Evolutionary conservation across 2,113 vertebrate species (phyloP).

Genomic region (Nycticebus coucang): DNA sequence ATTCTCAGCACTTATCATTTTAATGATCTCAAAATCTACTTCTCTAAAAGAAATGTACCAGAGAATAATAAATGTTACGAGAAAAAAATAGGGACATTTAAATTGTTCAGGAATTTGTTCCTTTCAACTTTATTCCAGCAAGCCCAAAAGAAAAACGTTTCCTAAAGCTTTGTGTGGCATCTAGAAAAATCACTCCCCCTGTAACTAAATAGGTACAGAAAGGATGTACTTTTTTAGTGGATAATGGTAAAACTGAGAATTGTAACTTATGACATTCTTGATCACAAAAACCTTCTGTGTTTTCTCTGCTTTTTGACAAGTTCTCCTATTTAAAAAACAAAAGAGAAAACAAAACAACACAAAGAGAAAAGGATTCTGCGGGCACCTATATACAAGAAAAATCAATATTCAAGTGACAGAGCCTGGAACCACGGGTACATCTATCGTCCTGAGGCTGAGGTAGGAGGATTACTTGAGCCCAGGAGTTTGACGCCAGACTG

Average conservation of each 20-base stretch:
- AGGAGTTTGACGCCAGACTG: not conserved
- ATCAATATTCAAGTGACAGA: not conserved
- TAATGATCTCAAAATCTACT: slow-evolving; percentile 31
- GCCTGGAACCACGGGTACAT: not conserved
- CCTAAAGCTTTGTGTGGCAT: not conserved
- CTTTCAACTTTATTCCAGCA: slow-evolving; percentile 64
- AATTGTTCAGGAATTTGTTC: slow-evolving; percentile 61
- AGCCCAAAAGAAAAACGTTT: slow-evolving; percentile 12
- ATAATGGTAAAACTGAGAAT: slow-evolving; percentile 51
- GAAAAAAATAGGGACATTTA: slow-evolving; percentile 62
- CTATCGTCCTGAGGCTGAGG: not conserved
- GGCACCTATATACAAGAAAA: not conserved
- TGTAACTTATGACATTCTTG: not conserved
- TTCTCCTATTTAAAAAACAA: slow-evolving; percentile 41
- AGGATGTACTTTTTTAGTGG: not conserved
- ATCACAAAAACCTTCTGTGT: not conserved
- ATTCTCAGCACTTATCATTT: not conserved
- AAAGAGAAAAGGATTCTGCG: slow-evolving; percentile 20
- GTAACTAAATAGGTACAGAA: slow-evolving; percentile 29
- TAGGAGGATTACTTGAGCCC: not conserved
- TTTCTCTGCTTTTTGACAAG: slow-evolving; percentile 11
- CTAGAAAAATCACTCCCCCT: not conserved
- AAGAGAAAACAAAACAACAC: not conserved
- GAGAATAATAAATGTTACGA: slow-evolving; percentile 58
- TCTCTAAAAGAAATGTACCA: slow-evolving; percentile 13